Base-by-base conservation (phyloP, 2,797 vertebrate genomes). In the Nyctibius grandis region DNA sequence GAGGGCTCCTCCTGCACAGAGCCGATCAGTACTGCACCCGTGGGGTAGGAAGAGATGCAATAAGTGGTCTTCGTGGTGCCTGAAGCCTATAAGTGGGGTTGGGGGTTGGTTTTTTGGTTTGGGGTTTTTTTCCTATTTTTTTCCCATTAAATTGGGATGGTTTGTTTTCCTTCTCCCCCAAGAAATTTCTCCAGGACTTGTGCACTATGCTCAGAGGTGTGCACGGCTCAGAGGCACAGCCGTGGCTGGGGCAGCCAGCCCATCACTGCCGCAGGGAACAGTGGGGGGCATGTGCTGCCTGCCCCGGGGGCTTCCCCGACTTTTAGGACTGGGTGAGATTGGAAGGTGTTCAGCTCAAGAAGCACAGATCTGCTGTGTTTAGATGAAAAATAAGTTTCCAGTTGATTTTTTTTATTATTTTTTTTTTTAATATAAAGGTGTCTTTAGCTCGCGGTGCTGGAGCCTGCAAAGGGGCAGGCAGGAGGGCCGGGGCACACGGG, bases 71-170 rank as follows among this genome's bases (percentile, higher is more conserved):
- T 97, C 2, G 38, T 83, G 88, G 95, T 89, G 89, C 97, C 95
- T 95, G 92, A 97, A 97, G 91, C 96, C 97, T 97, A 54, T 97
- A 96, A 95, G 69, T 76, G 63, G 67, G 69, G 54, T 88, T 92
- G 81, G 50, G 44, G 42, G 11, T 51, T 56, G n/a, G 56, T 34
- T 38, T 40, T 33, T 40, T 4, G 3, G 3, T 16, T 73, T 67
- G 74, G 16, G 22, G 7, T 53, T 77, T 33, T 77, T 33, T 57
- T 42, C 8, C 3, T 18, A 63, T 57, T 51, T 59, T 50, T 17
- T 29, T 12, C 6, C 42, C 34, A 4, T 92, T 92, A n/a, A 22
- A 22, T 63, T 56, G 50, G 25, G 25, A 67, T 57, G 34, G 7
- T 68, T 90, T 77, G 6, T 40, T 93, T 90, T 76, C 36, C 74